Conservation (phyloP, 2,888 invertebrate genomes). For the Drosophila gaucha region DNA sequence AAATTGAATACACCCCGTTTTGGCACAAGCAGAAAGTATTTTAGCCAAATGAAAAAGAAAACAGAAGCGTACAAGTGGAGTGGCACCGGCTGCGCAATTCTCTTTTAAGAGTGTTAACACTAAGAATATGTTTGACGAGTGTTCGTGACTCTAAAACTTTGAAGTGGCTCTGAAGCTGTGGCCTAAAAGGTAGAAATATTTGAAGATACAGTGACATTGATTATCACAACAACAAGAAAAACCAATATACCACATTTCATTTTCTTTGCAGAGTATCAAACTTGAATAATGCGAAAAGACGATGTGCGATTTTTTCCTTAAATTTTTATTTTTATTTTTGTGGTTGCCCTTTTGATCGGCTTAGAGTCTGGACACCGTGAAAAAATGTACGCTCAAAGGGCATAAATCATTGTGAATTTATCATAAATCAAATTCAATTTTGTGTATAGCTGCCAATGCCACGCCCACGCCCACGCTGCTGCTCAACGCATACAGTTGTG, state of each 20-base stretch:
- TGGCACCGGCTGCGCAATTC: neutral
- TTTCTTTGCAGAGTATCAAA: constrained; percentile 4
- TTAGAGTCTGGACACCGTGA: constrained; percentile 61
- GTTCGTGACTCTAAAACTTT: too few relatives aligned
- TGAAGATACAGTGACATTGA: too few relatives aligned
- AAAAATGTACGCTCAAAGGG: constrained; percentile 66
- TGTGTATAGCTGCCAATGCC: constrained; percentile 38
- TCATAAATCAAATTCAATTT: constrained; percentile 79
- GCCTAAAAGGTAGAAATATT: too few relatives aligned
- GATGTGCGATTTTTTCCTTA: constrained; percentile 44
- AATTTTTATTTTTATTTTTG: constrained; percentile 36
- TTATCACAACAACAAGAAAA: too few relatives aligned
- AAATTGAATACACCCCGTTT: constrained; percentile 49
- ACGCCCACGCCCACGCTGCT: constrained; percentile 28
- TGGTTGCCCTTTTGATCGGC: constrained; percentile 56
- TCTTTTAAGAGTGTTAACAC: neutral
- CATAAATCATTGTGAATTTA: constrained; percentile 78
- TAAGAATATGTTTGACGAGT: too few relatives aligned
- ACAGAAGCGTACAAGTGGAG: neutral
- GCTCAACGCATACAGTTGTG: constrained; percentile 31
- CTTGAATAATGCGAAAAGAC: constrained; percentile 59
- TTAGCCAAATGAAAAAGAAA: constrained; percentile 53
- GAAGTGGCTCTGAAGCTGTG: too few relatives aligned
- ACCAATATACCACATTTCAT: neutral
- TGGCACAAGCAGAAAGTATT: constrained; percentile 40